Evolutionary conservation across 2,888 invertebrate species (phyloP), one percentile per base, ranked within the genome.

Genomic region (Hypsopygia costalis): DNA sequence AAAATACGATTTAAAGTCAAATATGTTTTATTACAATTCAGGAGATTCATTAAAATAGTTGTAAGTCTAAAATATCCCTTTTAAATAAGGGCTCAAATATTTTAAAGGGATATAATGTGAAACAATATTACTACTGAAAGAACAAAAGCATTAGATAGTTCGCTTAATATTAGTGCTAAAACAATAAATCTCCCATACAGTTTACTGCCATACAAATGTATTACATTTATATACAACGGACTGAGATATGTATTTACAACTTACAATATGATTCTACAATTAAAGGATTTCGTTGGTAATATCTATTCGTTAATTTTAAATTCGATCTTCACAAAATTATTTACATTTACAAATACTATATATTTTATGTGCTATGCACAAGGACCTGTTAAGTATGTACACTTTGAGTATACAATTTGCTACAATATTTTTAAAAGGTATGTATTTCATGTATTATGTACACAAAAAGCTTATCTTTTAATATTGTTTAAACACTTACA

Each of bases 31-130:
- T 73, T 76, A 62, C 59, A 69, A 62, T 59, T 44, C 46, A 56
- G 54, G 51, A 62, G 41, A 47, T 53, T 56, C 45, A 47, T 42
- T 38, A 61, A 55, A 62, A 51, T 43, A 43, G 46, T 40, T 55
- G 46, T 60, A 51, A 66, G 48, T 70, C 55, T 71, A 75, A 10
- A 30, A 85, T 85, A 88, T 86, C 85, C 88, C 87, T 80, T 82
- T 82, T 68, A 81, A 87, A 88, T 85, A 86, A 77, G 88, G 87
- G 86, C 88, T 87, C 86, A 82, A 73, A 77, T 86, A 86, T 83
- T 85, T 83, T 49, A 82, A 87, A 86, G 86, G 87, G 86, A 86
- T 86, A 86, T 76, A 57, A 60, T 63, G n/a, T 27, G 58, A 68
- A 62, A 52, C 44, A 60, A 63, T 49, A 29, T 41, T 41, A 41